Percentiles rank a stretch among this genome's conserved stretches.
phyloP scores from a whole-genome alignment of 2,888 invertebrate species.

The Brenthis daphne region DNA sequence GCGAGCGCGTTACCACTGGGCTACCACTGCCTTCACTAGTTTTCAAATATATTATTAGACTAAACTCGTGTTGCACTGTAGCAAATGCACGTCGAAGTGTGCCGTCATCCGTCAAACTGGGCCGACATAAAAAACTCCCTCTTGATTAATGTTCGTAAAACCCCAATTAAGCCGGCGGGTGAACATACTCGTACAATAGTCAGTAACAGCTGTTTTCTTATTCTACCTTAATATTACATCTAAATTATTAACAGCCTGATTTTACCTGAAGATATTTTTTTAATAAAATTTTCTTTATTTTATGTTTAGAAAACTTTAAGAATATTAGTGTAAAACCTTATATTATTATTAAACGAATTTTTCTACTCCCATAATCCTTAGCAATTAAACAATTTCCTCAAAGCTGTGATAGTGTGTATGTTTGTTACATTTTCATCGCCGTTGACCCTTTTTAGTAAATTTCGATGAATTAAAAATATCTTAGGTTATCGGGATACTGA shows the following conservation, averaged over 20 bases:
- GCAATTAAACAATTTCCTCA: too few species aligned
- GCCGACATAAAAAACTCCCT: slow-evolving; percentile 74
- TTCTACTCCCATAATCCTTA: too few species aligned
- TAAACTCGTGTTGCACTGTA: slow-evolving; percentile 44
- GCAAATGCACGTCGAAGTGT: slow-evolving; percentile 62
- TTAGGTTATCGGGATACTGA: too few species aligned
- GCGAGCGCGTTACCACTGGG: too few species aligned
- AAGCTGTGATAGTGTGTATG: too few species aligned
- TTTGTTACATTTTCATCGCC: too few species aligned
- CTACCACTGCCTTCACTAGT: too few species aligned
- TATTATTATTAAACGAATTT: too few species aligned
- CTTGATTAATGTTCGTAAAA: slow-evolving; percentile 80
- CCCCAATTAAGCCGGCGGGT: slow-evolving; percentile 74
- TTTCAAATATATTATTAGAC: slow-evolving; percentile 12
- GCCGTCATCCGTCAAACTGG: slow-evolving; percentile 68
- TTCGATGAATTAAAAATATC: too few species aligned
- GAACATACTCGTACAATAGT: slow-evolving; percentile 58
- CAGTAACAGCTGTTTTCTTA: slow-evolving; percentile 54
- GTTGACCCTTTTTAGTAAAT: too few species aligned
- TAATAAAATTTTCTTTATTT: neutral
- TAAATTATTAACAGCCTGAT: neutral
- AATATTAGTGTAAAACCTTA: too few species aligned
- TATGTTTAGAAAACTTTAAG: neutral
- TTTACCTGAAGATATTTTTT: slow-evolving; percentile 3
- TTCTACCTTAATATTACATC: neutral